Conservation (phyloP, 2,797 vertebrate genomes). For the Poecilia velifera region DNA sequence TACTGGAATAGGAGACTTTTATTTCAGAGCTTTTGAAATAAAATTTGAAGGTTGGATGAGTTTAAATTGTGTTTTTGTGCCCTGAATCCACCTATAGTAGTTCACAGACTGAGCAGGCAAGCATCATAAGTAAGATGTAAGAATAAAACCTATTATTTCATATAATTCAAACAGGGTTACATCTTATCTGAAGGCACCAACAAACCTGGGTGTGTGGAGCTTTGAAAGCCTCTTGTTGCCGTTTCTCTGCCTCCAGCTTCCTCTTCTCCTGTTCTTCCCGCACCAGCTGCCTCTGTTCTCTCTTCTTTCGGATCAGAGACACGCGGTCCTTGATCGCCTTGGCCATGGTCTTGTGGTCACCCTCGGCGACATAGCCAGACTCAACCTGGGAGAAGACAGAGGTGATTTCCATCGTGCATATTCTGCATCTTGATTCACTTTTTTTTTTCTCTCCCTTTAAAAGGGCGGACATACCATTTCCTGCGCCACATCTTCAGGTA, state of each 20-base stretch:
- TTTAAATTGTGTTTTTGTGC: not conserved
- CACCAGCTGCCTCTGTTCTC: constrained; percentile 93
- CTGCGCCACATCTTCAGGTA: constrained; percentile 98
- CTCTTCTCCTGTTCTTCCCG: constrained; percentile 93
- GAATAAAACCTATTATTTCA: not conserved
- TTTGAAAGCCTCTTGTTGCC: constrained; percentile 52
- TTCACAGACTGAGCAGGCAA: not conserved
- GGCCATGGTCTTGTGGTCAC: constrained; percentile 99
- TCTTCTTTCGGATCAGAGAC: constrained; percentile 92
- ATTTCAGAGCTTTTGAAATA: not conserved
- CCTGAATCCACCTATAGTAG: not conserved
- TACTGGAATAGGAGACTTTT: not conserved
- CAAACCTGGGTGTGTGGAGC: constrained; percentile 64
- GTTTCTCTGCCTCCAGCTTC: constrained; percentile 61
- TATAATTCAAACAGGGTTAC: not conserved
- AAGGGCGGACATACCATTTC: constrained; percentile 88
- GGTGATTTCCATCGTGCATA: not conserved
- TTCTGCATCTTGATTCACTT: not conserved
- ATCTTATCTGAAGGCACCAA: not conserved
- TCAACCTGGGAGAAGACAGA: constrained; percentile 84
- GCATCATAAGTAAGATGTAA: not conserved
- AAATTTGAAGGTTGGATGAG: not conserved
- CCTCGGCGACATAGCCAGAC: constrained; percentile 96
- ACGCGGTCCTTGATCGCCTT: constrained; percentile 98
- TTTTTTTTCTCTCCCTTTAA: not conserved